Base-by-base conservation (phyloP, 2,888 invertebrate genomes). In the Drosophila stalkeri region DNA sequence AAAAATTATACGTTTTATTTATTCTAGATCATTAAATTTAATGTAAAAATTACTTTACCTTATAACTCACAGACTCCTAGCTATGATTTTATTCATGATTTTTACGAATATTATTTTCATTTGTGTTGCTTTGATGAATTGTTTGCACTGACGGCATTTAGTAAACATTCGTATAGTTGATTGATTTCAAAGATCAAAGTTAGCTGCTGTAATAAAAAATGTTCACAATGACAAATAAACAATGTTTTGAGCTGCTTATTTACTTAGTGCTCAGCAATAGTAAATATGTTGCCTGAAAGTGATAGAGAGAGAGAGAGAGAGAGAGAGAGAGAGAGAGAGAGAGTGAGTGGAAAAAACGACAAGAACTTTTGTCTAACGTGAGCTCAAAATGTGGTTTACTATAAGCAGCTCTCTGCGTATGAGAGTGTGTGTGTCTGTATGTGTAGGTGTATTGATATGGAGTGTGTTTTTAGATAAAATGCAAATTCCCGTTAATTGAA, bases 401-500 rank as follows among this genome's bases (percentile, higher is more conserved):
- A 20, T 46, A 69, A 52, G 70, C 69, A 59, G 57, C 23, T 55
- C 7, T 41, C 11, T 12, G 11, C n/a, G 33, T 46, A 31, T 33
- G 35, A 49, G 37, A 27, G 43, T 33, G 54, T 63, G 4, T 44
- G 23, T 35, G 39, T 51, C 31, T 51, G 31, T 56, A 23, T 47
- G 41, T 43, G 54, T 63, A 9, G 52, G 31, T 14, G 31, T 55
- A 56, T 72, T 46, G 60, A 64, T 52, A 51, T 72, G 23, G n/a
- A 67, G 65, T 64, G 67, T 64, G 59, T 62, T 81, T 72, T 71
- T 76, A 76, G 79, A 75, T 75, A 80, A 84, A 84, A 87, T 89
- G 82, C 78, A 87, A 89, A 89, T 89, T 82, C 78, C 66, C 77
- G 82, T 84, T 86, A 86, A 89, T 86, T 86, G 89, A 89, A 89